These are phyloP conservation scores for Cynopterus sphinx DNA, from an alignment of 2,797 vertebrate genomes.

Conservation along the genomic window DNA sequence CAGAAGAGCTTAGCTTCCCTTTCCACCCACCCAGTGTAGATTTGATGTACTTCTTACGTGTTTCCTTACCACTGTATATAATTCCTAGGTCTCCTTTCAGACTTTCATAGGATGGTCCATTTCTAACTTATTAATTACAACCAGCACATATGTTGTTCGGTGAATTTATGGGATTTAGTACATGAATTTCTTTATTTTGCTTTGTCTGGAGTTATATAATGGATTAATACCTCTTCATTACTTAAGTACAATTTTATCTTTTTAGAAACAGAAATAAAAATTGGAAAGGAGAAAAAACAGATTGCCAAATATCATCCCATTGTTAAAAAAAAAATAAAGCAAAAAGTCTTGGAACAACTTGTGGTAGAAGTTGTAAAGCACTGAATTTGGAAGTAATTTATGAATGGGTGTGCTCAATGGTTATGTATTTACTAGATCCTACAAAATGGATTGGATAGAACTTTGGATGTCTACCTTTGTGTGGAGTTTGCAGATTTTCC, in stretches of 20 bases:
- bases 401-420: neutral
- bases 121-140: neutral
- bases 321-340: neutral
- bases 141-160: neutral
- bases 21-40: too few species aligned
- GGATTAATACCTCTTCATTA: neutral
- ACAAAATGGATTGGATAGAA: neutral
- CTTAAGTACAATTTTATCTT: neutral
- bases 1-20: neutral
- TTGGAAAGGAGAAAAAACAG: neutral
- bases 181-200: neutral
- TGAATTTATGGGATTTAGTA: neutral
- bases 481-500: neutral
- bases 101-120: neutral
- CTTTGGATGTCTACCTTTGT: neutral
- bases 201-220: neutral
- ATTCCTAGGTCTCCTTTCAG: neutral
- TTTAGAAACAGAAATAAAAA: constrained; percentile 8
- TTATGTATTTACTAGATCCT: neutral
- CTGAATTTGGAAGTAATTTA: neutral
- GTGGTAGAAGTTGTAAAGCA: neutral
- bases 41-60: neutral
- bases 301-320: neutral
- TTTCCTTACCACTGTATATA: neutral
- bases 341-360: neutral